These are phyloP conservation scores for Leucoraja erinaceus DNA, from an alignment of 2,113 vertebrate genomes.

Conservation along the genomic window DNA sequence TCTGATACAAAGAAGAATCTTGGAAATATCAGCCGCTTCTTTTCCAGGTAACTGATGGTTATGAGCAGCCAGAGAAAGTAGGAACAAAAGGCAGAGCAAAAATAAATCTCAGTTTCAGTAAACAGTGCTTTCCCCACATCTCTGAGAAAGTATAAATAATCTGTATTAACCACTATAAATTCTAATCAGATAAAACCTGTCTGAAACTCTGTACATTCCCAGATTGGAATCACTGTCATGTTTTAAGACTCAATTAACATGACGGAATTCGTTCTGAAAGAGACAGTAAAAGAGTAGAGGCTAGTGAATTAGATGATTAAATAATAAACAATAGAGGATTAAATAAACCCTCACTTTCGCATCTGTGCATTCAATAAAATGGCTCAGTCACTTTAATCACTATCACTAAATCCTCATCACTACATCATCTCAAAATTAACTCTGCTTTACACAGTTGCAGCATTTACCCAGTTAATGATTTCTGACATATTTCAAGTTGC, in stretches of 20 bases:
- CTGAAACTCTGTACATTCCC: not conserved
- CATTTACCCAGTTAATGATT: conserved; percentile 88
- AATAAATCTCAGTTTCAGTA: not conserved
- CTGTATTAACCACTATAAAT: not conserved
- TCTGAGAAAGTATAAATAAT: not conserved
- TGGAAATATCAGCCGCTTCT: conserved; percentile 88
- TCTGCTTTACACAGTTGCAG: not conserved
- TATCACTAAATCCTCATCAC: not conserved
- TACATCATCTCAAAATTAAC: not conserved
- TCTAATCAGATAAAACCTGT: not conserved
- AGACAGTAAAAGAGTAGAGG: not conserved
- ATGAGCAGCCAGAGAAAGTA: not conserved
- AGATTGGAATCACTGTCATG: not conserved
- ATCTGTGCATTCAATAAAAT: not conserved
- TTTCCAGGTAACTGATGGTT: conserved; percentile 80
- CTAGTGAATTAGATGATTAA: too few relatives aligned
- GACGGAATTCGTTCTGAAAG: not conserved
- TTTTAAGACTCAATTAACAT: not conserved
- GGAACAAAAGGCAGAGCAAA: not conserved
- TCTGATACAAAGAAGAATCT: conserved; percentile 97
- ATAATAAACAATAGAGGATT: too few relatives aligned
- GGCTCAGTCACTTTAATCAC: not conserved
- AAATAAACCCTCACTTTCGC: not conserved
- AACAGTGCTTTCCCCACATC: not conserved
- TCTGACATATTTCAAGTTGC: conserved; percentile 95